Conservation (phyloP, 2,113 vertebrate genomes). For the Dolichallabes microphthalmus region DNA sequence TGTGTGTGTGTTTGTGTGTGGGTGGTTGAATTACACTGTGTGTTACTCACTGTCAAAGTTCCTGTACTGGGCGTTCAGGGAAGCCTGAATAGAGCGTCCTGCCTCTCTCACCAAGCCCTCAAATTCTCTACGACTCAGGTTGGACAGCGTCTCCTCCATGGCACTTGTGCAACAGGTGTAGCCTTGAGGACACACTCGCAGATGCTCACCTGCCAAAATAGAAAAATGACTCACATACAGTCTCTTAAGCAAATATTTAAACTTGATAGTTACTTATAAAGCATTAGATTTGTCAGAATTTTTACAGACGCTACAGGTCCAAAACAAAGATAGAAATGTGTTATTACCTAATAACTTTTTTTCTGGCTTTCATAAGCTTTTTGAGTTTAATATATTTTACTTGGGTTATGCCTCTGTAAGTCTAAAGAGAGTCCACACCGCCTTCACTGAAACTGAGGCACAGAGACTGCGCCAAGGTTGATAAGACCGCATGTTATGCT, state of each 20-base stretch:
- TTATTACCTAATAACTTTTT: not conserved
- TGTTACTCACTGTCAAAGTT: conserved; percentile 82
- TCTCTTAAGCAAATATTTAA: not conserved
- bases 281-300: not conserved
- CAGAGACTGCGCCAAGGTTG: not conserved
- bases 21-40: not conserved
- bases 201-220: conserved; percentile 84
- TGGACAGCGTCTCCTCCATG: conserved; percentile 91
- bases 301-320: not conserved
- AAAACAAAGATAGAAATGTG: not conserved
- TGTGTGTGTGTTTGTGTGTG: not conserved
- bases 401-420: not conserved
- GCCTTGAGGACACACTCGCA: conserved; percentile 91
- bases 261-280: not conserved
- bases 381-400: not conserved
- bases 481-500: not conserved
- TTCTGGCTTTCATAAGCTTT: not conserved
- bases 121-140: conserved; percentile 82
- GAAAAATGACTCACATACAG: conserved; percentile 24
- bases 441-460: too few relatives aligned
- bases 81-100: conserved; percentile 76
- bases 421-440: not conserved
- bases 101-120: conserved; percentile 81
- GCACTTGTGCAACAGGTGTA: conserved; percentile 95
- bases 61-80: conserved; percentile 79